Conservation (phyloP, 2,113 vertebrate species). For the Nothobranchius furzeri region DNA sequence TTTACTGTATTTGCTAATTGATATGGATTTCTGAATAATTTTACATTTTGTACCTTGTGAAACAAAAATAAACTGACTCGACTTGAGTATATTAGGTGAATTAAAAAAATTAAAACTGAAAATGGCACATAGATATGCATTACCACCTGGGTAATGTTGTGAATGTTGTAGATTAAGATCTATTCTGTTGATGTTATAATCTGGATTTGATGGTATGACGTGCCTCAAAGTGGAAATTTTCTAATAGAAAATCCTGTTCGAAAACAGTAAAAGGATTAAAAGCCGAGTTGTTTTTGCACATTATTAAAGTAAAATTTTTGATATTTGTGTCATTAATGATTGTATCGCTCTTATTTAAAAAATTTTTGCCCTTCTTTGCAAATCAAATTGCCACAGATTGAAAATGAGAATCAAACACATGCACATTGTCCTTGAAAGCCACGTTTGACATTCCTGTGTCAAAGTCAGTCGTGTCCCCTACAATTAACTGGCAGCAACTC, state of each 20-base stretch:
- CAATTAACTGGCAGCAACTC: slow-evolving; percentile 22
- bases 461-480: slow-evolving; percentile 22
- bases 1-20: not conserved
- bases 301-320: no score
- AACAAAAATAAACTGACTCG: no score
- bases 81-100: no score
- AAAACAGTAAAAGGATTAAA: no score
- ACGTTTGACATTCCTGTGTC: slow-evolving; percentile 10
- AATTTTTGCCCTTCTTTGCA: not conserved
- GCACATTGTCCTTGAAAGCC: slow-evolving; percentile 3
- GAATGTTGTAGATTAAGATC: slow-evolving; percentile 39
- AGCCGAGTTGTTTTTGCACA: no score
- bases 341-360: no score
- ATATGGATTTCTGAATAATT: not conserved
- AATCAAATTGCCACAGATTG: not conserved
- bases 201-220: slow-evolving; percentile 34
- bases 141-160: slow-evolving; percentile 1
- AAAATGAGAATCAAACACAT: slow-evolving; percentile 8
- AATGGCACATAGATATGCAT: not conserved
- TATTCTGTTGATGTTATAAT: slow-evolving; percentile 42
- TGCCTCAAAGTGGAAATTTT: not conserved
- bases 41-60: no score
- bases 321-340: no score
- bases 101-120: not conserved
- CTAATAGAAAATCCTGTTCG: not conserved